A percentile compares a stretch with the other conserved stretches of the same genome.
phyloP scores from a whole-genome alignment of 1,140 invertebrate genomes.

The Coenobita brevimanus region DNA sequence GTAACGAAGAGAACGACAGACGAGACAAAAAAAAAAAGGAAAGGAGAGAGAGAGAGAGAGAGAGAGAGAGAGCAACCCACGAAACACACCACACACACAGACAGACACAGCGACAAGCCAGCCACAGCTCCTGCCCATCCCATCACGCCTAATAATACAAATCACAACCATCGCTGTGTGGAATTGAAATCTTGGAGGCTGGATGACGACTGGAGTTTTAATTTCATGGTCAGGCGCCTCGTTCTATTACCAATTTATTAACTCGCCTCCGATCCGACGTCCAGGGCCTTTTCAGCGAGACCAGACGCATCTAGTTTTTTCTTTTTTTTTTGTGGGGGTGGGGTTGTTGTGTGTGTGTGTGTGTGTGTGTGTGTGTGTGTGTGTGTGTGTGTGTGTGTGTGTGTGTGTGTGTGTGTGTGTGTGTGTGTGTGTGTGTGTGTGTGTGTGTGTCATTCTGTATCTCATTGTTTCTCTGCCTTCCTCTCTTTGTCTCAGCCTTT shows the following conservation, averaged over 20 bases:
- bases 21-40: not conserved
- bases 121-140: too few relatives aligned
- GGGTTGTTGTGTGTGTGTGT: not conserved
- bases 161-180: slow-evolving; percentile 50
- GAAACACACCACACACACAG: not conserved
- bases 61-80: not conserved
- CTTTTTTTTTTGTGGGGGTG: not conserved
- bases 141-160: slow-evolving; percentile 44
- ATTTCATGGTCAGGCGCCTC: slow-evolving; percentile 39
- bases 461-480: not conserved
- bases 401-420: not conserved
- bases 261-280: not conserved
- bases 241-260: slow-evolving; percentile 52
- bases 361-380: not conserved
- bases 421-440: not conserved
- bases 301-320: not conserved
- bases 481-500: not conserved
- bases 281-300: not conserved
- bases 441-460: too few relatives aligned
- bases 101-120: too few relatives aligned
- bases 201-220: slow-evolving; percentile 45
- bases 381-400: not conserved
- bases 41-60: not conserved
- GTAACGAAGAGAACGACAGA: not conserved
- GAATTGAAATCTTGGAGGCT: slow-evolving; percentile 52